phyloP scores from a whole-genome alignment of 2,797 vertebrate species.

The Chiloscyllium punctatum region DNA sequence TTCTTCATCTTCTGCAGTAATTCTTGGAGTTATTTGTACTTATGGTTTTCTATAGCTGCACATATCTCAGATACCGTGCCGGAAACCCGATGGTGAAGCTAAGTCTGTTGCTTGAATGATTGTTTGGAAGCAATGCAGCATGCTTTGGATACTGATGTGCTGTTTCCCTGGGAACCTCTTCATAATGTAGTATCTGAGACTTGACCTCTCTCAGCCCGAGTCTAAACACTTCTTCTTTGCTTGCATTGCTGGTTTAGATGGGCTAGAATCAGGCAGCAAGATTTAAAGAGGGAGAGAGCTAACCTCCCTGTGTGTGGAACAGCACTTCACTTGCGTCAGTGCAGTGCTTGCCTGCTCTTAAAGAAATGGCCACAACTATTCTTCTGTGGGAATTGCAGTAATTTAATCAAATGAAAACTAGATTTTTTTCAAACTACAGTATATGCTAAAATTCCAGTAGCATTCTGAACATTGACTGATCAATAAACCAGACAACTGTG shows the following conservation, averaged over 20 bases:
- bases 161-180: slow-evolving; percentile 61
- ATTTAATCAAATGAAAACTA: slow-evolving; percentile 4
- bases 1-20: slow-evolving; percentile 51
- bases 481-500: background rate
- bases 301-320: slow-evolving; percentile 9
- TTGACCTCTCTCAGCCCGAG: slow-evolving; percentile 50
- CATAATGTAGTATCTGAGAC: slow-evolving; percentile 52
- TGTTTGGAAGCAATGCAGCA: slow-evolving; percentile 48
- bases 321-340: slow-evolving; percentile 7
- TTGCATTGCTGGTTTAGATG: background rate
- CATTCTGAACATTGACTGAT: background rate
- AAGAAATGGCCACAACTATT: background rate
- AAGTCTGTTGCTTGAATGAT: slow-evolving; percentile 45
- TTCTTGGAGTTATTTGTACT: slow-evolving; percentile 33
- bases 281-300: slow-evolving; percentile 3
- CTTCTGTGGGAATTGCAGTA: background rate
- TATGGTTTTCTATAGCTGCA: slow-evolving; percentile 5
- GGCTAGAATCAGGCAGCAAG: background rate
- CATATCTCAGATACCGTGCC: background rate
- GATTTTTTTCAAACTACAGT: background rate
- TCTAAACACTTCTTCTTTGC: slow-evolving; percentile 44
- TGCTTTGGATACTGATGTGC: slow-evolving; percentile 50
- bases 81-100: slow-evolving; percentile 39
- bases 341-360: background rate
- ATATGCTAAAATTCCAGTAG: background rate